Evolutionary conservation across 1,140 invertebrate species (phyloP), one percentile per base, ranked within the genome.

Genomic region (Rhyacophila brunnea): DNA sequence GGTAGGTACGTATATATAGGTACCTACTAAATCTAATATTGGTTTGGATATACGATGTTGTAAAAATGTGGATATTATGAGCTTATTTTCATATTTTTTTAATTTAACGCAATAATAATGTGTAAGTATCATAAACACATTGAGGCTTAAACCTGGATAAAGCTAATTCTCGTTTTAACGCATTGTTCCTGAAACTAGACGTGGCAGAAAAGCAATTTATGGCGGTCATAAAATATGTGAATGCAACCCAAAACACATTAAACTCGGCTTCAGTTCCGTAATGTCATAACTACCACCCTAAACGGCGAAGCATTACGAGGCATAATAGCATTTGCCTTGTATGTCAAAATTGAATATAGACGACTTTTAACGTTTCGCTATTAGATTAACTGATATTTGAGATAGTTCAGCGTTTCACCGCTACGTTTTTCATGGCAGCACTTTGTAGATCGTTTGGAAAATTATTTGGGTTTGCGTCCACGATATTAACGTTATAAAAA

Each of bases 321-420:
- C 45, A 40, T 52, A 64, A 56, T 46, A 18, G 38, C 44, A 17
- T 13, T 43, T 35, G 20, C 53, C 61, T 28, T 49, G 60, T 46
- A 49, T 15, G 53, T 18, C 48, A 57, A 52, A 60, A 60, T 64
- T 44, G 58, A 52, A 60, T 53, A 45, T 28, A 34, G 43, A 40
- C 45, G 45, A 56, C 48, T 51, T 58, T 56, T 51, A 56, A 60
- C 58, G 20, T 64, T 56, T 59, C 43, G 38, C 47, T 55, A 58
- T 57, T 58, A 62, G 60, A 62, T 62, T 58, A 58, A 62, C 38
- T 48, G 54, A 50, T 38, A 17, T 43, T 48, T 9, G 34, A 32
- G 48, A 38, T 73, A 75, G 74, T 77, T 77, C 72, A 66, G 36
- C 47, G 63, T 59, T 66, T 68, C 67, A 55, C 71, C 72, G 68